Conservation (phyloP, 2,113 vertebrate genomes). For the Etheostoma spectabile region DNA sequence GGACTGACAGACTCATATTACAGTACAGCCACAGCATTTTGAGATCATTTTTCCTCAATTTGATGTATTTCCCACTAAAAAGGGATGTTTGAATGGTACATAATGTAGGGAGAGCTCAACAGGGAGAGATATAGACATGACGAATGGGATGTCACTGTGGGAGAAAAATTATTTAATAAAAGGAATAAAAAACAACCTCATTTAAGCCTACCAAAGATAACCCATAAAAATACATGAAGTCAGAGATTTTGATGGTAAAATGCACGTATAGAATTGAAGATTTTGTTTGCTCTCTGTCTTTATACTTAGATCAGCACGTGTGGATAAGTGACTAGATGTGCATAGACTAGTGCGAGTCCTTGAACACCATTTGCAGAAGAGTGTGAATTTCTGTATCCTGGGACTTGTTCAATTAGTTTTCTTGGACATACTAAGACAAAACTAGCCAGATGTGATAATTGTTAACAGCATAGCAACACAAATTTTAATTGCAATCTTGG, state of each 20-base stretch:
- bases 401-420: slow-evolving; percentile 11
- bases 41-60: slow-evolving; percentile 16
- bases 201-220: neutral
- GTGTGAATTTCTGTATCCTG: slow-evolving; percentile 10
- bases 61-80: slow-evolving; percentile 11
- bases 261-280: neutral
- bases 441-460: slow-evolving; percentile 46
- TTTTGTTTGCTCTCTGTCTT: neutral
- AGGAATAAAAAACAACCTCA: slow-evolving; percentile 5
- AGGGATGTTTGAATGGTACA: neutral
- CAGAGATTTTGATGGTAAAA: neutral
- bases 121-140: neutral
- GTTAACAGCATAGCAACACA: slow-evolving; percentile 38
- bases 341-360: neutral
- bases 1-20: slow-evolving; percentile 14
- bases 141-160: slow-evolving; percentile 7
- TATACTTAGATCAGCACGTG: neutral
- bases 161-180: neutral
- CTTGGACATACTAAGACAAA: slow-evolving; percentile 31
- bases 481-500: slow-evolving; percentile 52
- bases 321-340: neutral
- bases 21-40: slow-evolving; percentile 16
- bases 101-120: neutral
- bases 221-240: neutral
- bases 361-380: neutral